A percentile compares a stretch with the other conserved stretches of the same genome.
These are phyloP conservation scores for Dryomyza anilis DNA, from an alignment of 2,888 invertebrate species.

Conservation along the genomic window DNA sequence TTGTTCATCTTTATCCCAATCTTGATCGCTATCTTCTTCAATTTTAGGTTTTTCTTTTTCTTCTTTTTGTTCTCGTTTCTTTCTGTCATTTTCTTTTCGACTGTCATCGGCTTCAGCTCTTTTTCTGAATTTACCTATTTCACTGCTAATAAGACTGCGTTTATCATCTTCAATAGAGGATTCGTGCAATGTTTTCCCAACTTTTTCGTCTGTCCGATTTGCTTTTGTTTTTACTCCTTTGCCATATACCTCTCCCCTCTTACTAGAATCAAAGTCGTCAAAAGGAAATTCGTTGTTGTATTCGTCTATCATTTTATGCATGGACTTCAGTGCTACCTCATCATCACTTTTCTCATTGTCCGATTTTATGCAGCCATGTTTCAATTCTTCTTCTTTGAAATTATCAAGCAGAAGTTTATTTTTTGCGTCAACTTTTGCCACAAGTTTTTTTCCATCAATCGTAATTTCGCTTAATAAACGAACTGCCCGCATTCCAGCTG, in stretches of 20 bases:
- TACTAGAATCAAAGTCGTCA: constrained; percentile 49
- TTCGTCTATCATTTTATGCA: constrained; percentile 81
- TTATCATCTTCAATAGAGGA: constrained; percentile 96
- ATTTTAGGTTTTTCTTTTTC: constrained; percentile 39
- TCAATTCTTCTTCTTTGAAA: constrained; percentile 79
- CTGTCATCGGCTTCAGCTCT: constrained; percentile 67
- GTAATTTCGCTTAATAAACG: constrained; percentile 89
- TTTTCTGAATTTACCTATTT: constrained; percentile 97
- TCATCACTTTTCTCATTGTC: constrained; percentile 68
- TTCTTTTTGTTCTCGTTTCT: constrained; percentile 41
- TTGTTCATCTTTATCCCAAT: constrained; percentile 45
- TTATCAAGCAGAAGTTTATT: constrained; percentile 92
- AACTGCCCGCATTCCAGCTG: constrained; percentile 93
- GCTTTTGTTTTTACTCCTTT: constrained; percentile 46
- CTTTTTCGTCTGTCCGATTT: constrained; percentile 53
- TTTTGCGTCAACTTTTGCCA: constrained; percentile 97
- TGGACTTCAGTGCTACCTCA: constrained; percentile 73
- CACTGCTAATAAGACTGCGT: constrained; percentile 92
- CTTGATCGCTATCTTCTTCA: constrained; percentile 39
- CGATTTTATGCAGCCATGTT: constrained; percentile 64
- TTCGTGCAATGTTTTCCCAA: constrained; percentile 72
- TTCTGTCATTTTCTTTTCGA: constrained; percentile 63
- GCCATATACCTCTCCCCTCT: constrained; percentile 46
- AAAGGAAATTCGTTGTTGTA: constrained; percentile 64
- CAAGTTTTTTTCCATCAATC: constrained; percentile 90